Evolutionary conservation across 2,888 invertebrate genomes (phyloP).

Genomic region (Platycheirus albimanus): DNA sequence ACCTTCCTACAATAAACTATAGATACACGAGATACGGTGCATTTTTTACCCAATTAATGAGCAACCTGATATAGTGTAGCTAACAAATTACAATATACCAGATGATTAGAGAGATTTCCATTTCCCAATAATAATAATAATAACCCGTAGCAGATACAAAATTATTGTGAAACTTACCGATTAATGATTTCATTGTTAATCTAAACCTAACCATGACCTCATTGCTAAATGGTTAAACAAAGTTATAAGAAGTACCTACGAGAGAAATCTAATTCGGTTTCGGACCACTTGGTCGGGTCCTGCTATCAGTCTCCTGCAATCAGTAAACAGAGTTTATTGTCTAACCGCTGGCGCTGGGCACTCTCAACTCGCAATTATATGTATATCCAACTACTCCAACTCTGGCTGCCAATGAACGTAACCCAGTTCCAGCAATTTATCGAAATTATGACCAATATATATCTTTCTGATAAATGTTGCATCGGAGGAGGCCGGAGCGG

Average conservation of each 20-base stretch:
- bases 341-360: constrained; percentile 70
- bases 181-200: constrained; percentile 74
- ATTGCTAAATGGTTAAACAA: constrained; percentile 63
- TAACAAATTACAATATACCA: constrained; percentile 20
- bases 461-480: constrained; percentile 53
- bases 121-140: constrained; percentile 67
- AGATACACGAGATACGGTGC: neutral
- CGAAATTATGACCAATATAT: constrained; percentile 73
- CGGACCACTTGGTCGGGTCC: constrained; percentile 67
- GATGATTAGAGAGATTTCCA: constrained; percentile 61
- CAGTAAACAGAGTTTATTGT: constrained; percentile 74
- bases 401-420: constrained; percentile 65
- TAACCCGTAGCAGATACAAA: constrained; percentile 32
- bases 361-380: constrained; percentile 34
- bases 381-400: neutral
- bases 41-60: constrained; percentile 30
- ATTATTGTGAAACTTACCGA: constrained; percentile 67
- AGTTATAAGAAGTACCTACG: neutral
- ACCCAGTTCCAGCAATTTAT: constrained; percentile 72
- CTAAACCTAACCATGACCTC: constrained; percentile 70
- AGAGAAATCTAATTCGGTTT: constrained; percentile 73
- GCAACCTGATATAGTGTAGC: constrained; percentile 53
- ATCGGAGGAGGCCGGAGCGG: neutral
- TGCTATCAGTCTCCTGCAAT: constrained; percentile 68
- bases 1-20: neutral